Evolutionary conservation across 1,140 invertebrate species (phyloP).

Genomic region (Delia radicum): DNA sequence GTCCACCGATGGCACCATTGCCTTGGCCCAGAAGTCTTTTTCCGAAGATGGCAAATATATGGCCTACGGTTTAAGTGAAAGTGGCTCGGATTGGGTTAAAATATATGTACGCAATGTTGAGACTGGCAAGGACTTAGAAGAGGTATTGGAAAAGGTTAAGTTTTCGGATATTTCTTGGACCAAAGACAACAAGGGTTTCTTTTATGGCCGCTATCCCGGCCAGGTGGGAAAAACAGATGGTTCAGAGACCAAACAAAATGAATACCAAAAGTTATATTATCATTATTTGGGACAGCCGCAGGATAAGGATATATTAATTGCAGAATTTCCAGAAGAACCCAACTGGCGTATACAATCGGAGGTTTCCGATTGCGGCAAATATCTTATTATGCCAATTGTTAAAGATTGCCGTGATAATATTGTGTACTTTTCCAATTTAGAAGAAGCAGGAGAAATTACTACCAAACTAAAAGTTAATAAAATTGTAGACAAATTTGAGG

Average conservation of each 20-base stretch:
- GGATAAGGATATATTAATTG: conserved; percentile 83
- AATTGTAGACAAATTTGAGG: conserved; percentile 87
- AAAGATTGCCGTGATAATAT: conserved; percentile 88
- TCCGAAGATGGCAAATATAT: conserved; percentile 88
- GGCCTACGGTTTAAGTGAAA: conserved; percentile 88
- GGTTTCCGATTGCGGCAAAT: conserved; percentile 90
- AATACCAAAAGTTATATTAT: conserved; percentile 93
- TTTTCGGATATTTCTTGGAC: conserved; percentile 92
- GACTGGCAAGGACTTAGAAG: conserved; percentile 82
- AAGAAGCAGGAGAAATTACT: conserved; percentile 62
- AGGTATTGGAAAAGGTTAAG: conserved; percentile 88
- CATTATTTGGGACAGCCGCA: conserved; percentile 86
- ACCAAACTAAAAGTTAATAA: conserved; percentile 69
- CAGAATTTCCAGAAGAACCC: conserved; percentile 90
- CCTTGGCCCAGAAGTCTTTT: conserved; percentile 77
- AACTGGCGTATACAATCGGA: conserved; percentile 87
- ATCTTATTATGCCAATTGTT: conserved; percentile 75
- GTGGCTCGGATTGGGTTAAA: conserved; percentile 94
- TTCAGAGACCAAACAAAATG: conserved; percentile 82
- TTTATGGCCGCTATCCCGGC: conserved; percentile 80
- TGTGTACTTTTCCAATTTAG: conserved; percentile 79
- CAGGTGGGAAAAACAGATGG: conserved; percentile 82
- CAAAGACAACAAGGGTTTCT: conserved; percentile 91
- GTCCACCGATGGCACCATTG: conserved; percentile 91
- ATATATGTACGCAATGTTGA: conserved; percentile 81